Percentiles rank a stretch among this genome's conserved stretches.
These are phyloP conservation scores for Exaiptasia diaphana DNA, from an alignment of 64 coral and sea anemone genomes.

Conservation along the genomic window DNA sequence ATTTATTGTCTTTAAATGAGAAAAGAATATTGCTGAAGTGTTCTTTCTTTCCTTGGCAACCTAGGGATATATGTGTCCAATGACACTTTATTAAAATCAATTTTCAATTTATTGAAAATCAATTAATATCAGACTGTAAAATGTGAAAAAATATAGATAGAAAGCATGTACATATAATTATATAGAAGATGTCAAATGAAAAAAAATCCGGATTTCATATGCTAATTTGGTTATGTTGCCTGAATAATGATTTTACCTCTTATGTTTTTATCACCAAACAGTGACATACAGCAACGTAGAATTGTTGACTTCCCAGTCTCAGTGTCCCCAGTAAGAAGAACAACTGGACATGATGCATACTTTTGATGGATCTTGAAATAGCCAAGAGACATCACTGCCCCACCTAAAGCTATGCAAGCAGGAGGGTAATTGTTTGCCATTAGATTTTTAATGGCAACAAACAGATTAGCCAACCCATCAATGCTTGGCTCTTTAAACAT, in stretches of 20 bases:
- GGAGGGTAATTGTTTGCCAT: slow-evolving; percentile 14
- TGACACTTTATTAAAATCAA: no score
- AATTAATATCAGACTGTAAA: no score
- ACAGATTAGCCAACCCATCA: neutral
- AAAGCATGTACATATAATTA: no score
- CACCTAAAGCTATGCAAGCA: neutral
- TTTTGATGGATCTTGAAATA: neutral
- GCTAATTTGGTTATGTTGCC: neutral
- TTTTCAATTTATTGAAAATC: no score
- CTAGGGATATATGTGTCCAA: no score
- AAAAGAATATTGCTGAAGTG: no score
- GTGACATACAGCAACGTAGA: neutral
- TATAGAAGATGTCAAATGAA: no score
- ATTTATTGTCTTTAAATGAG: no score
- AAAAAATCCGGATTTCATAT: no score
- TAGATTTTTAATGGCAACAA: neutral
- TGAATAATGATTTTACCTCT: slow-evolving; percentile 2
- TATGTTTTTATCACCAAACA: neutral
- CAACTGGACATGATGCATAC: neutral
- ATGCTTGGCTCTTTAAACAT: neutral
- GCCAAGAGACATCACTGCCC: slow-evolving; percentile 10
- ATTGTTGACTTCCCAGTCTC: slow-evolving; percentile 5
- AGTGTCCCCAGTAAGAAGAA: slow-evolving; percentile 20
- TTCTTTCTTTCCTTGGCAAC: no score
- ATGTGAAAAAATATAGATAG: no score